Evolutionary conservation across 37 sponge, comb jelly and placozoan species (phyloP).

Genomic region (Spongia lamella): DNA sequence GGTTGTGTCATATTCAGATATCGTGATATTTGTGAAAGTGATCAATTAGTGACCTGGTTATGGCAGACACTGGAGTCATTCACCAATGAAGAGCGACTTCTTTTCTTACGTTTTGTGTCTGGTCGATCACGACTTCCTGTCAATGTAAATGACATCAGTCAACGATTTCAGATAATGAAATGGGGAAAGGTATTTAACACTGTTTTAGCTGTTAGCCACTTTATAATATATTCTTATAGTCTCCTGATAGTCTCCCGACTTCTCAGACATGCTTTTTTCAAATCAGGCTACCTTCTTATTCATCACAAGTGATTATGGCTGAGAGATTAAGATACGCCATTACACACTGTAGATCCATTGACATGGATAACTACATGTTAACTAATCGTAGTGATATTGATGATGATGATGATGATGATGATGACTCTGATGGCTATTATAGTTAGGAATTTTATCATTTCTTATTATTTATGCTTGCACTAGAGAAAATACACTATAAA

Average conservation of each 20-base stretch:
- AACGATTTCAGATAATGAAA: slow-evolving; percentile 83
- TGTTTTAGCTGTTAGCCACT: too few relatives aligned
- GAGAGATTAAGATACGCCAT: slow-evolving; percentile 87
- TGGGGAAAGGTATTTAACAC: slow-evolving; percentile 45
- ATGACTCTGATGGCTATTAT: slow-evolving; percentile 1
- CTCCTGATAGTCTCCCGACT: slow-evolving; percentile 75
- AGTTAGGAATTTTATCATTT: too few relatives aligned
- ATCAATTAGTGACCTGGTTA: slow-evolving; percentile 76
- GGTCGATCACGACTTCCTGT: slow-evolving; percentile 84
- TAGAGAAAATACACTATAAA: too few relatives aligned
- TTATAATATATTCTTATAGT: slow-evolving; percentile 23
- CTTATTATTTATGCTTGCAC: too few relatives aligned
- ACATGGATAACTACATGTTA: slow-evolving; percentile 93
- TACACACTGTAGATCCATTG: slow-evolving; percentile 85
- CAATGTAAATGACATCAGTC: slow-evolving; percentile 77
- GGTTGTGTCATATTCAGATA: slow-evolving; percentile 21
- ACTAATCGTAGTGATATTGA: slow-evolving; percentile 28
- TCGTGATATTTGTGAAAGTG: slow-evolving; percentile 46
- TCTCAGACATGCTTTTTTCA: slow-evolving; percentile 97
- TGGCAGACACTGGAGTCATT: slow-evolving; percentile 85
- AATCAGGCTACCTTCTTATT: slow-evolving; percentile 75
- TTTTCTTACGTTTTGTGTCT: slow-evolving; percentile 83
- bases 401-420: slow-evolving; percentile 31
- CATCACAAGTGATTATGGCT: slow-evolving; percentile 68
- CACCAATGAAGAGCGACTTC: slow-evolving; percentile 68